phyloP scores from a whole-genome alignment of 2,888 invertebrate species.

The Drosophila heteroneura region DNA sequence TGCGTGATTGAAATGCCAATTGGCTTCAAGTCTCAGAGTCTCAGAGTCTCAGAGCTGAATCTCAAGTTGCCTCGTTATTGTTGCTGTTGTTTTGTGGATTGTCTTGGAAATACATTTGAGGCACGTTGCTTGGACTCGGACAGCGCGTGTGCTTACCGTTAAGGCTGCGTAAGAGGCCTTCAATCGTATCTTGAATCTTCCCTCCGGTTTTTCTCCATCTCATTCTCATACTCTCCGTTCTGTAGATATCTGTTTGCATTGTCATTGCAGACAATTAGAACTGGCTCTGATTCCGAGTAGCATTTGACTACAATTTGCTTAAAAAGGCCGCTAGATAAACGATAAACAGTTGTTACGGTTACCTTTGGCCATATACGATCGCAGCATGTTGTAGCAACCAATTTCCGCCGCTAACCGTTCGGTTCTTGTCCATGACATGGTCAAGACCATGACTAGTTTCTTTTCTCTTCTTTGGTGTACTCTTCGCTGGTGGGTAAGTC shows the following conservation, averaged over 20 bases:
- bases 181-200: conserved; percentile 38
- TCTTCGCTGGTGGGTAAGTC: conserved; percentile 10
- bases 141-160: conserved; percentile 70
- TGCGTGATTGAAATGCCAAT: conserved; percentile 84
- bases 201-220: neutral
- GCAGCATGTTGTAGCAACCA: conserved; percentile 22
- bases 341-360: conserved; percentile 61
- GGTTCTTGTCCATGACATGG: conserved; percentile 52
- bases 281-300: conserved; percentile 45
- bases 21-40: conserved; percentile 42
- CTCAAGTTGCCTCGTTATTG: conserved; percentile 40
- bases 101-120: conserved; percentile 29
- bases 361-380: conserved; percentile 55
- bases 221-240: neutral
- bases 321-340: conserved; percentile 73
- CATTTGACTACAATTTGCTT: conserved; percentile 67
- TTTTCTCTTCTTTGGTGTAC: conserved; percentile 30
- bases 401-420: conserved; percentile 56
- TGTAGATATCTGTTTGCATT: conserved; percentile 54
- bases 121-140: conserved; percentile 33
- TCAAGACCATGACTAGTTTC: conserved; percentile 61
- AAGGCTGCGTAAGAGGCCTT: conserved; percentile 47
- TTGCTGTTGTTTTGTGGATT: conserved; percentile 14
- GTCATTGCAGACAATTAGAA: conserved; percentile 73
- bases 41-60: conserved; percentile 27